phyloP scores from a whole-genome alignment of 2,797 vertebrate genomes.

The Naso thynnoides region DNA sequence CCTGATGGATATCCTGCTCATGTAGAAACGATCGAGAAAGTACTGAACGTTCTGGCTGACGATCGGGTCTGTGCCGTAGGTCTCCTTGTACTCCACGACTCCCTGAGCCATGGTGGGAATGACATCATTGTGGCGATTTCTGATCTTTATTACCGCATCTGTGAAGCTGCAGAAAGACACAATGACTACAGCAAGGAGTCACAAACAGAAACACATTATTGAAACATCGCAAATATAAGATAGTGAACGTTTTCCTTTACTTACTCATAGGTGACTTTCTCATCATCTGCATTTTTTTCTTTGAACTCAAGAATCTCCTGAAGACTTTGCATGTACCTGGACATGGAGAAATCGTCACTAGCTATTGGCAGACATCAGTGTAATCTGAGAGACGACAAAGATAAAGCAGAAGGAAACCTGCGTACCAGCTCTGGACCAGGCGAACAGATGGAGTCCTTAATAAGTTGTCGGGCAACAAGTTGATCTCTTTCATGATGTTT shows the following conservation, averaged over 20 bases:
- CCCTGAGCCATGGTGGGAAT: constrained; percentile 99
- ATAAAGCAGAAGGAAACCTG: neutral
- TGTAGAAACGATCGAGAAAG: constrained; percentile 98
- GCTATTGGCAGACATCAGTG: neutral
- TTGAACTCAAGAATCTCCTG: constrained; percentile 96
- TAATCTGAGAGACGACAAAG: neutral
- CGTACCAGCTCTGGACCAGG: constrained; percentile 95
- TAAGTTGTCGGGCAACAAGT: constrained; percentile 94
- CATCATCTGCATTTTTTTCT: constrained; percentile 90
- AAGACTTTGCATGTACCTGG: constrained; percentile 96
- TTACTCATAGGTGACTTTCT: constrained; percentile 89
- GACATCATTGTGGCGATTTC: constrained; percentile 97
- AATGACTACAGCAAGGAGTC: rapidly evolving
- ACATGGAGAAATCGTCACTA: neutral
- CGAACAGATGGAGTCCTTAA: constrained; percentile 93
- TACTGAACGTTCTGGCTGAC: constrained; percentile 98
- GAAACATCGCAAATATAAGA: neutral
- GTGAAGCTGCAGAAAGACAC: constrained; percentile 87
- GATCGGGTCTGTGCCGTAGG: constrained; percentile 93
- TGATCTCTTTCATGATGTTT: constrained; percentile 98
- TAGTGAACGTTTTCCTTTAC: constrained; percentile 49
- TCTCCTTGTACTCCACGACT: constrained; percentile 95
- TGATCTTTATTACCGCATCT: constrained; percentile 94
- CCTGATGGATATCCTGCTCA: constrained; percentile 98
- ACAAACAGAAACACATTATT: neutral